Base-by-base conservation (phyloP, 2,113 vertebrate species). In the Triplophysa tibetana region DNA sequence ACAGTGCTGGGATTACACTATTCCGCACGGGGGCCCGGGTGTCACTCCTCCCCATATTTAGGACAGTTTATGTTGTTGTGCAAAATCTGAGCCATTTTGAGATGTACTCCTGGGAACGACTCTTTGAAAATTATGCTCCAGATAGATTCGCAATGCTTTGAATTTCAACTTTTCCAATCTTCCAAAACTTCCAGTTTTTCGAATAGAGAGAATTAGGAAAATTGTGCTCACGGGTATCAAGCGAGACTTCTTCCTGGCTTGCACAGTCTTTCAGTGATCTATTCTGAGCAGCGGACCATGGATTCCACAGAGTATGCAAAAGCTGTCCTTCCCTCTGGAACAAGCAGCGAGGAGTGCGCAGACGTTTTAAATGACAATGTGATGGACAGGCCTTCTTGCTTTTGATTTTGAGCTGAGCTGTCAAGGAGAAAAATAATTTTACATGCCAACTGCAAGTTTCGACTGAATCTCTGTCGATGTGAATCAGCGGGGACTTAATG, bases 241-340 rank as follows among this genome's bases (percentile, higher is more conserved):
- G 86, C 87, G 88, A 89, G 86, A 88, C 84, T 88, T 89, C 88
- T 90, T 87, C 87, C 89, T 88, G 90, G 89, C 89, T 91, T 91
- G 91, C 89, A 90, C 88, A 88, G 88, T 87, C 87, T 88, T 89
- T 87, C 85, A 86, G 86, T 91, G 91, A 92, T 89, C 90, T 94
- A 92, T 93, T 93, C 91, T 91, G 89, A 92, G 90, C 87, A 83
- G 80, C 80, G 90, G 88, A 91, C 90, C 88, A 89, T 89, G 89
- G 87, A 86, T 90, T 91, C 88, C 88, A 90, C 91, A 85, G 87
- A 89, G 89, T 83, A 89, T 86, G 89, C 87, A 90, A 91, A 91
- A 88, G 87, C 85, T 81, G 84, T 86, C 84, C 81, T 88, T 83
- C 77, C 88, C 88, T 83, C 87, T 81, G 85, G 90, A 89, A 85